Evolutionary conservation across 2,797 vertebrate species (phyloP).

Genomic region (Bradypodion pumilum): DNA sequence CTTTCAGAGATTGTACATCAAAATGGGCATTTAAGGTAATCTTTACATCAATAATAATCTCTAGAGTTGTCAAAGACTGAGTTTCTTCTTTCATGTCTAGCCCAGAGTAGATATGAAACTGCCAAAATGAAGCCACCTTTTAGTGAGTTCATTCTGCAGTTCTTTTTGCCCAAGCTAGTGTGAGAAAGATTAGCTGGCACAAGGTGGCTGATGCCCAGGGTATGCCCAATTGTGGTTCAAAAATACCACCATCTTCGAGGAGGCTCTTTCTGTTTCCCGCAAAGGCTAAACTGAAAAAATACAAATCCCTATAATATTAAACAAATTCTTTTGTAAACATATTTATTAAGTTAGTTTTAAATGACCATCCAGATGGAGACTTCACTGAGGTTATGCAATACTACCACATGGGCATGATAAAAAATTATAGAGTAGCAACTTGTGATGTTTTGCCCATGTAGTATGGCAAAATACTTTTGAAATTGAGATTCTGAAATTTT

Average conservation of each 20-base stretch:
- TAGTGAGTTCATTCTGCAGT: no score
- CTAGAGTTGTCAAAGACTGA: constrained; percentile 37
- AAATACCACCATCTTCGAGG: no score
- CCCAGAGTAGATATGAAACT: no score
- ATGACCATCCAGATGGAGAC: not conserved
- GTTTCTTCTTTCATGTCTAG: no score
- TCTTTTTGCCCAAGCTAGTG: no score
- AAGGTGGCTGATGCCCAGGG: no score
- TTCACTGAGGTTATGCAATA: not conserved
- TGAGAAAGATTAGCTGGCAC: no score
- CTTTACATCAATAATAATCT: constrained; percentile 60
- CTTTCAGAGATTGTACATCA: constrained; percentile 56
- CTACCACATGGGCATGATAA: not conserved
- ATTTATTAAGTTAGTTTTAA: not conserved
- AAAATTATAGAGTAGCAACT: not conserved
- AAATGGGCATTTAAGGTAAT: constrained; percentile 58
- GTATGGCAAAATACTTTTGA: not conserved
- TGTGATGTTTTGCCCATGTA: not conserved
- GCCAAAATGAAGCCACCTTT: no score
- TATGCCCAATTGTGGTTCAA: no score
- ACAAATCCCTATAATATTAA: not conserved
- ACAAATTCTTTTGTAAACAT: not conserved
- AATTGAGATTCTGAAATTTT: not conserved
- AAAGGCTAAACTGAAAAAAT: constrained; percentile 27
- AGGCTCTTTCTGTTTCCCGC: no score